Percentiles rank a stretch among this genome's conserved stretches.
Conservation (phyloP, 2,797 vertebrate genomes). For the Neosilurus hyrtlii region DNA sequence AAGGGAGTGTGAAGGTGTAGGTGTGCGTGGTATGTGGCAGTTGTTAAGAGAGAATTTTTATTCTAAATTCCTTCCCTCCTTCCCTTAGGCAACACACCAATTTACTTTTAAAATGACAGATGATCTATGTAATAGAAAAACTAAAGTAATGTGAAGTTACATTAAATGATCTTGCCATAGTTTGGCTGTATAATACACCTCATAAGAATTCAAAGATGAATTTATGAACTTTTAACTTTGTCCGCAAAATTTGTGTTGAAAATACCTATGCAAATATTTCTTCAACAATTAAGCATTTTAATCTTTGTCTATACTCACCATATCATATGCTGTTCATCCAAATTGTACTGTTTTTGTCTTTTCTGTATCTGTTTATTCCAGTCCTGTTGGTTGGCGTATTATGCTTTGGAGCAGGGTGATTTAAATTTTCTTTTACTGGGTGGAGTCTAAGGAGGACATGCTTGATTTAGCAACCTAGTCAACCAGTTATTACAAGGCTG, state of each 20-base stretch:
- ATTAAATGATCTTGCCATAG: background rate
- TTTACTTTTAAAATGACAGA: background rate
- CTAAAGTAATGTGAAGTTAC: background rate
- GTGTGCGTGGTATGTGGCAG: conserved; percentile 3
- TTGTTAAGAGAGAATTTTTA: background rate
- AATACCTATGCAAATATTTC: background rate
- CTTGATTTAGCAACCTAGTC: background rate
- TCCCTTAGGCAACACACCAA: background rate
- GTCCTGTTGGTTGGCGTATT: background rate
- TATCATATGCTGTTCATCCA: background rate
- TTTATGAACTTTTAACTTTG: background rate
- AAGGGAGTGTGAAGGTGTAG: background rate
- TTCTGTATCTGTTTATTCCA: background rate
- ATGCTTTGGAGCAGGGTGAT: background rate
- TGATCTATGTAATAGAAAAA: too few relatives aligned
- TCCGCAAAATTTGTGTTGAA: background rate
- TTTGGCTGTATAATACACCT: background rate
- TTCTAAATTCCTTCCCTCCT: background rate
- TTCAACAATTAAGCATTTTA: background rate
- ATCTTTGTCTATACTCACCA: background rate
- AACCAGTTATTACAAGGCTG: background rate
- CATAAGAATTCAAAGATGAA: background rate
- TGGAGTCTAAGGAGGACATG: background rate
- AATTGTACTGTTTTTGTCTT: background rate
- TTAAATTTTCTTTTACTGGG: background rate